Percentiles rank a stretch among this genome's conserved stretches.
phyloP scores from a whole-genome alignment of 35 echinoderm and acorn worm genomes.

The Holothuria glaberrima region DNA sequence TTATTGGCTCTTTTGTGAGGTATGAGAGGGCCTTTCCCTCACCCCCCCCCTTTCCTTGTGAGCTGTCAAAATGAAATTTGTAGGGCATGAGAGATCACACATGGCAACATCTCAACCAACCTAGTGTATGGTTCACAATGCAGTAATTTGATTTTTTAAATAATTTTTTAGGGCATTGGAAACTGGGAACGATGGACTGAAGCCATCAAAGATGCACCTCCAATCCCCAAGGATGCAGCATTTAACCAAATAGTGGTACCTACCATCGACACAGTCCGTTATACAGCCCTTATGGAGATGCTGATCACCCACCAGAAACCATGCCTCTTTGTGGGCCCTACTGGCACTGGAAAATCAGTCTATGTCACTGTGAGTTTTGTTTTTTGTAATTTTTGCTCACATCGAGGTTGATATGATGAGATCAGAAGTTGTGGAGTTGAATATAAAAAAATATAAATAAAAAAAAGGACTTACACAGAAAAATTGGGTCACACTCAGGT shows the following conservation, averaged over 20 bases:
- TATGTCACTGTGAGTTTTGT: constrained; percentile 87
- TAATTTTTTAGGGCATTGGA: constrained; percentile 69
- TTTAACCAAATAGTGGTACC: constrained; percentile 93
- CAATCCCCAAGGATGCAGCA: constrained; percentile 81
- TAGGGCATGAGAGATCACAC: too few relatives aligned
- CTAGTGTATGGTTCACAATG: neutral
- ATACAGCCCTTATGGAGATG: constrained; percentile 92
- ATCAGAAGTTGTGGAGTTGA: neutral
- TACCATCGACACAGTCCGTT: constrained; percentile 90
- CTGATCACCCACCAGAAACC: constrained; percentile 91
- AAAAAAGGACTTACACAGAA: neutral
- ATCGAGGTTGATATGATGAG: neutral
- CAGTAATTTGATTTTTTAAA: neutral
- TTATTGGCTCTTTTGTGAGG: too few relatives aligned
- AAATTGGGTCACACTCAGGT: too few relatives aligned
- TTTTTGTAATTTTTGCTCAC: neutral
- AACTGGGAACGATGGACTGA: constrained; percentile 92
- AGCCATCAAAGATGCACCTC: constrained; percentile 86
- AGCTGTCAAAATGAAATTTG: too few relatives aligned
- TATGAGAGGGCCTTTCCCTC: too few relatives aligned
- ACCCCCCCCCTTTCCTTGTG: too few relatives aligned
- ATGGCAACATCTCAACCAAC: too few relatives aligned
- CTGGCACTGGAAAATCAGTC: constrained; percentile 97
- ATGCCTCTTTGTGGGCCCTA: constrained; percentile 95
- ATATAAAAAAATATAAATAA: neutral